A percentile compares a stretch with the other conserved stretches of the same genome.
Evolutionary conservation across 2,888 invertebrate genomes (phyloP).

Genomic region (Oscheius onirici): DNA sequence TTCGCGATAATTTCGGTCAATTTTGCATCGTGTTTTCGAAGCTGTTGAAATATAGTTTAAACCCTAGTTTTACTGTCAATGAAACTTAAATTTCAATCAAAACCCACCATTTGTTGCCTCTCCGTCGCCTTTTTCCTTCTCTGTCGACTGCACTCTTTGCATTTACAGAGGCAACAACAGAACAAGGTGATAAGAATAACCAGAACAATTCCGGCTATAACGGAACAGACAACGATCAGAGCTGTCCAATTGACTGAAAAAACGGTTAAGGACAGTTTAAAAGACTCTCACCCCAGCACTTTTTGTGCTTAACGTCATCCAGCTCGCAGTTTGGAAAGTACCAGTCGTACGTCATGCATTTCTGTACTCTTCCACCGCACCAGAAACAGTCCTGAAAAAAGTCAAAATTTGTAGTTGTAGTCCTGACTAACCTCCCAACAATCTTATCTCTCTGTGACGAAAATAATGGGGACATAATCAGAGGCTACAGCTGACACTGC

Average conservation of each 20-base stretch:
- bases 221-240: conserved; percentile 51
- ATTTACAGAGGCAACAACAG: conserved; percentile 47
- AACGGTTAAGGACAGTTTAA: not conserved
- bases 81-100: not conserved
- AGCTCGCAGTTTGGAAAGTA: conserved; percentile 57
- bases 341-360: conserved; percentile 55
- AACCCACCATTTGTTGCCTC: conserved; percentile 38
- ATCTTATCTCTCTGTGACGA: no score
- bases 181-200: conserved; percentile 44
- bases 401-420: not conserved
- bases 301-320: conserved; percentile 53
- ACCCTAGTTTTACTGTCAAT: no score
- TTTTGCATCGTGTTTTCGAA: no score
- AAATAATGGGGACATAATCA: no score
- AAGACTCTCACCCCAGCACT: conserved; percentile 52
- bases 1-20: no score
- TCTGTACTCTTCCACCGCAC: conserved; percentile 53
- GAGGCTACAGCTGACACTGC: no score
- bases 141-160: conserved; percentile 41
- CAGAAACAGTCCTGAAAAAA: conserved; percentile 52
- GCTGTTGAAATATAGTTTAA: no score
- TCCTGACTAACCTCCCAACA: no score
- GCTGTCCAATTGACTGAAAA: conserved; percentile 56
- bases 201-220: conserved; percentile 48
- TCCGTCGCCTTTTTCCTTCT: conserved; percentile 42